phyloP scores from a whole-genome alignment of 2,888 invertebrate species.

The Melanostoma mellinum region DNA sequence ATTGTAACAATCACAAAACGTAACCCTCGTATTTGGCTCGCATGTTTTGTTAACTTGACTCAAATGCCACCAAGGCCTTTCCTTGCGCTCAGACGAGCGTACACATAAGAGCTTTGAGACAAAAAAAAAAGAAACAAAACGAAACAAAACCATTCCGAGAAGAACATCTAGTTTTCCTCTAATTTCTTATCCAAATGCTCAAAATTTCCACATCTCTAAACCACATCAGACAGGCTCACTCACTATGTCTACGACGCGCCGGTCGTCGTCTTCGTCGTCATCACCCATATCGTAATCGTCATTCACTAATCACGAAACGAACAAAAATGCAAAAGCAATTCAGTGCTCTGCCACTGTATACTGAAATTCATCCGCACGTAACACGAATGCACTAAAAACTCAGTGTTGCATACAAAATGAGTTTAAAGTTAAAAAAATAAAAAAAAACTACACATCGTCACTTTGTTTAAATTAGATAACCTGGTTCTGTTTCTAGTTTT shows the following conservation, averaged over 20 bases:
- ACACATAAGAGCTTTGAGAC: no score
- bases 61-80: no score
- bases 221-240: slow-evolving; percentile 44
- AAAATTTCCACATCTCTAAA: slow-evolving; percentile 37
- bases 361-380: slow-evolving; percentile 59
- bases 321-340: slow-evolving; percentile 51
- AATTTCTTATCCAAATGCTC: slow-evolving; percentile 11
- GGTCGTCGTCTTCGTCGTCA: slow-evolving; percentile 30
- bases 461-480: slow-evolving; percentile 72
- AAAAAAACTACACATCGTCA: slow-evolving; percentile 47
- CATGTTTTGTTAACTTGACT: no score
- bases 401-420: slow-evolving; percentile 66
- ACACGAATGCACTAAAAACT: slow-evolving; percentile 65
- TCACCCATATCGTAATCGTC: slow-evolving; percentile 30
- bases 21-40: no score
- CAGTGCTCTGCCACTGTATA: slow-evolving; percentile 32
- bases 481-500: slow-evolving; percentile 70
- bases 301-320: slow-evolving; percentile 57
- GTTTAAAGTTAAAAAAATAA: slow-evolving; percentile 11
- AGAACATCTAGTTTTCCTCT: slow-evolving; percentile 13
- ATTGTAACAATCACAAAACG: no score
- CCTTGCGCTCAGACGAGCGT: no score
- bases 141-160: slow-evolving; percentile 38
- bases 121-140: background rate
- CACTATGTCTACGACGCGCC: background rate